Percentiles rank a stretch among this genome's conserved stretches.
Evolutionary conservation across 2,797 vertebrate genomes (phyloP).

Genomic region (Megaceryle alcyon): DNA sequence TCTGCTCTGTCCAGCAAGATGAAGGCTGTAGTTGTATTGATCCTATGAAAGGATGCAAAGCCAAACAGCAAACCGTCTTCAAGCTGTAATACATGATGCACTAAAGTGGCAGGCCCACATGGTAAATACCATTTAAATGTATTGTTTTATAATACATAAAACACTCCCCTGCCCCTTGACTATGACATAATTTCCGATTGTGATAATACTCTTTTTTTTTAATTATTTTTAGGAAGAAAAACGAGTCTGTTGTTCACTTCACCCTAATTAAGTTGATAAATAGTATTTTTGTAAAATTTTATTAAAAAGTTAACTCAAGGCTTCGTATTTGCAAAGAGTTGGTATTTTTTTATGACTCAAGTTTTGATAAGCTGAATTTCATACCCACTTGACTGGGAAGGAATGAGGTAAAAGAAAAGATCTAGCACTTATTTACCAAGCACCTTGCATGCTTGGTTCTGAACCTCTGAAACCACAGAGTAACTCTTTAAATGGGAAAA

Average conservation of each 20-base stretch:
- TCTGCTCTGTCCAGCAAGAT: background rate
- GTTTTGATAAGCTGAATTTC: background rate
- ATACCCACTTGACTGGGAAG: background rate
- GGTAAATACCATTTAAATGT: background rate
- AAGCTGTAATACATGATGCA: background rate
- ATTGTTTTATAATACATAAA: background rate
- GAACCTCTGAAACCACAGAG: background rate
- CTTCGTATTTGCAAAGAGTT: background rate
- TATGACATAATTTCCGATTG: background rate
- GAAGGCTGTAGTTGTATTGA: rapidly evolving
- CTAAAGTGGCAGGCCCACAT: background rate
- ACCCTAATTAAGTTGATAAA: background rate
- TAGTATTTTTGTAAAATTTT: background rate
- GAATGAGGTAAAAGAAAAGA: background rate
- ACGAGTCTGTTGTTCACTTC: background rate
- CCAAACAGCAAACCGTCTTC: background rate
- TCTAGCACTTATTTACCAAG: background rate
- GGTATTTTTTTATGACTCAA: constrained; percentile 21
- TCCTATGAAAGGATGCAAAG: rapidly evolving
- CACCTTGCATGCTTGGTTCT: background rate
- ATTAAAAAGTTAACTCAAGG: background rate
- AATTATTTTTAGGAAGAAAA: constrained; percentile 3
- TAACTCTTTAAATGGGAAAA: background rate
- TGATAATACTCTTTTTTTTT: constrained; percentile 15
- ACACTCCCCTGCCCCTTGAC: rapidly evolving